phyloP scores from a whole-genome alignment of 2,888 invertebrate genomes.

The Cheilosia scutellata region DNA sequence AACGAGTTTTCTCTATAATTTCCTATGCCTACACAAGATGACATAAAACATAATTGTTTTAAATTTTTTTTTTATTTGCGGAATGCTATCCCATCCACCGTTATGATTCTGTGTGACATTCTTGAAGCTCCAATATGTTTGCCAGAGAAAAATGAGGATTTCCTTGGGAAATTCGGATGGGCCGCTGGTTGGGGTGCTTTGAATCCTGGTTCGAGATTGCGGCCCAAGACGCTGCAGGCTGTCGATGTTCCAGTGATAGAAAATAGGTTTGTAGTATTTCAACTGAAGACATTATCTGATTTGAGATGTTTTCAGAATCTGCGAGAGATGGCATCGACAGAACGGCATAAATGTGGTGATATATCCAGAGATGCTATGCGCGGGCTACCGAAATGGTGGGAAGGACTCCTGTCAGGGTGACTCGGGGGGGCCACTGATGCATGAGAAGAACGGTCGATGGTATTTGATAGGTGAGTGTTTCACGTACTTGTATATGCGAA shows the following conservation, averaged over 20 bases:
- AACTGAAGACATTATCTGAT: background rate
- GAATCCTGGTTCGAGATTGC: slow-evolving; percentile 91
- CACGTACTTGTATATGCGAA: background rate
- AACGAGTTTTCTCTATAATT: slow-evolving; percentile 64
- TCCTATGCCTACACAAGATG: background rate
- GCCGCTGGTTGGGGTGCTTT: slow-evolving; percentile 97
- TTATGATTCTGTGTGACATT: background rate
- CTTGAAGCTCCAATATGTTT: slow-evolving; percentile 93
- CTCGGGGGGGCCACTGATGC: slow-evolving; percentile 93
- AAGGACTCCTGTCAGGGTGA: slow-evolving; percentile 87
- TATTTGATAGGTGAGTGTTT: slow-evolving; percentile 88
- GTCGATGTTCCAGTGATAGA: slow-evolving; percentile 97
- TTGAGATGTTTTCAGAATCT: slow-evolving; percentile 82
- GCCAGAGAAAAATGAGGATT: slow-evolving; percentile 95
- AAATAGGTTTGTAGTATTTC: slow-evolving; percentile 86
- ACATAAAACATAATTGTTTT: slow-evolving; percentile 30
- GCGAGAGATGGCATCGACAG: slow-evolving; percentile 88
- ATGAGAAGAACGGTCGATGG: slow-evolving; percentile 94
- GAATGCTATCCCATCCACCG: background rate
- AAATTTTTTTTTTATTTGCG: slow-evolving; percentile 26
- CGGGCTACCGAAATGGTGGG: slow-evolving; percentile 95
- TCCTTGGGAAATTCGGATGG: slow-evolving; percentile 95
- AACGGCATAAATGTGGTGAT: slow-evolving; percentile 89
- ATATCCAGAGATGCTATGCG: slow-evolving; percentile 97
- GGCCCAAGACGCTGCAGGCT: slow-evolving; percentile 95